Conservation (phyloP, 2,888 invertebrate species). For the Dorcus hopei region DNA sequence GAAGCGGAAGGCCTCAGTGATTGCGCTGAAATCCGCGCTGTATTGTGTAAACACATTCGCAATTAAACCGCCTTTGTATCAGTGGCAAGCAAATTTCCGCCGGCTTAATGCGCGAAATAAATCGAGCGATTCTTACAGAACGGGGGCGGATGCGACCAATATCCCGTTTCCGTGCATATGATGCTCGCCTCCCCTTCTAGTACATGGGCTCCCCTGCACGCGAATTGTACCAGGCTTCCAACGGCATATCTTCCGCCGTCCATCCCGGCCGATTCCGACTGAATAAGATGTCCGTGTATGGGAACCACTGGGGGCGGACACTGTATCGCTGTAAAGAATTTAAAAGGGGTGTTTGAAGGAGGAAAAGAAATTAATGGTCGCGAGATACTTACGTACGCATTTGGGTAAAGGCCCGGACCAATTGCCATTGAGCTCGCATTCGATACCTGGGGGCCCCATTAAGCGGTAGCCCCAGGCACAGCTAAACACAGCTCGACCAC, state of each 20-base stretch:
- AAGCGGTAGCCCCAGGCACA: constrained; percentile 83
- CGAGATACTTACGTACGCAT: constrained; percentile 64
- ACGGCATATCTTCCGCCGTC: constrained; percentile 68
- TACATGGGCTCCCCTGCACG: constrained; percentile 65
- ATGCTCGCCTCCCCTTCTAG: constrained; percentile 77
- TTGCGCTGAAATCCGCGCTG: too few species aligned
- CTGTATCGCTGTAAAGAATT: constrained; percentile 64
- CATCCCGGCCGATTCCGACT: constrained; percentile 52
- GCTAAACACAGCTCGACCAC: constrained; percentile 75
- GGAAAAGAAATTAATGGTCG: too few species aligned
- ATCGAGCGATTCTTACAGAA: constrained; percentile 59
- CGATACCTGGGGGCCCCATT: constrained; percentile 71
- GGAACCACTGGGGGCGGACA: constrained; percentile 75
- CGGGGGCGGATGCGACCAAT: constrained; percentile 85
- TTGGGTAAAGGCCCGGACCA: constrained; percentile 78
- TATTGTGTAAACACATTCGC: too few species aligned
- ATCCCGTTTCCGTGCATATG: constrained; percentile 83
- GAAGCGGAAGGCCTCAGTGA: too few species aligned
- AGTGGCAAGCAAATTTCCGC: too few species aligned
- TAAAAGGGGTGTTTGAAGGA: too few species aligned
- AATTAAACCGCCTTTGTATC: too few species aligned
- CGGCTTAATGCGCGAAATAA: too few species aligned
- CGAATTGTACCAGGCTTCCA: constrained; percentile 77
- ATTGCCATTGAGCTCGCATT: constrained; percentile 73
- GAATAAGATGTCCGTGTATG: constrained; percentile 64